Conservation (phyloP, 2,113 vertebrate genomes). For the Tachysurus fulvidraco region DNA sequence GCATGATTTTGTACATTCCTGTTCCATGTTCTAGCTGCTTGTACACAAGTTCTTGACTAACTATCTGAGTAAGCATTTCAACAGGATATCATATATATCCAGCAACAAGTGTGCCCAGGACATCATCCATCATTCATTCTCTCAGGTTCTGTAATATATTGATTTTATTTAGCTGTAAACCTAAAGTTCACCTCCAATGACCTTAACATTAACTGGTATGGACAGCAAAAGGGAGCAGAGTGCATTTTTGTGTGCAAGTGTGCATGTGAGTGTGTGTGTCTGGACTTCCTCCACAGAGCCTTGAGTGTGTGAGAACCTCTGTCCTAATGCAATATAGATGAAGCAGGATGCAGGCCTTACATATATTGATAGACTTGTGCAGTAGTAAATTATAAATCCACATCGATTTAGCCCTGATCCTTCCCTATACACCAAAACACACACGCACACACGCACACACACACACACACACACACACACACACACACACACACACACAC, state of each 20-base stretch:
- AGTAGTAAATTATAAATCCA: slow-evolving; percentile 99
- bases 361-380: slow-evolving; percentile 93
- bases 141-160: slow-evolving; percentile 40
- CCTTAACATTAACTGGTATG: neutral
- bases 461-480: slow-evolving; percentile 19
- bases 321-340: slow-evolving; percentile 98
- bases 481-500: slow-evolving; percentile 34
- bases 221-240: slow-evolving; percentile 12
- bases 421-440: slow-evolving; percentile 34
- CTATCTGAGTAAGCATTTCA: slow-evolving; percentile 38
- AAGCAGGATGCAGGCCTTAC: slow-evolving; percentile 93
- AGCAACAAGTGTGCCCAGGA: neutral
- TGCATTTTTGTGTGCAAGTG: slow-evolving; percentile 19
- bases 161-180: slow-evolving; percentile 25
- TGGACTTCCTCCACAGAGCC: slow-evolving; percentile 38
- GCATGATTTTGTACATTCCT: slow-evolving; percentile 2
- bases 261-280: slow-evolving; percentile 21
- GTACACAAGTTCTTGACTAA: slow-evolving; percentile 35
- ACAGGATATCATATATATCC: slow-evolving; percentile 24
- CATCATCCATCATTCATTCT: slow-evolving; percentile 35
- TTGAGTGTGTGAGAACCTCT: slow-evolving; percentile 48
- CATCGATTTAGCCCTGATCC: slow-evolving; percentile 84
- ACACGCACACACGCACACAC: slow-evolving; percentile 17
- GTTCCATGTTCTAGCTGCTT: slow-evolving; percentile 16
- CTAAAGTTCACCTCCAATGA: slow-evolving; percentile 7